Percentiles rank a stretch among this genome's conserved stretches.
phyloP scores from a whole-genome alignment of 1,140 invertebrate genomes.

The Drusus annulatus region DNA sequence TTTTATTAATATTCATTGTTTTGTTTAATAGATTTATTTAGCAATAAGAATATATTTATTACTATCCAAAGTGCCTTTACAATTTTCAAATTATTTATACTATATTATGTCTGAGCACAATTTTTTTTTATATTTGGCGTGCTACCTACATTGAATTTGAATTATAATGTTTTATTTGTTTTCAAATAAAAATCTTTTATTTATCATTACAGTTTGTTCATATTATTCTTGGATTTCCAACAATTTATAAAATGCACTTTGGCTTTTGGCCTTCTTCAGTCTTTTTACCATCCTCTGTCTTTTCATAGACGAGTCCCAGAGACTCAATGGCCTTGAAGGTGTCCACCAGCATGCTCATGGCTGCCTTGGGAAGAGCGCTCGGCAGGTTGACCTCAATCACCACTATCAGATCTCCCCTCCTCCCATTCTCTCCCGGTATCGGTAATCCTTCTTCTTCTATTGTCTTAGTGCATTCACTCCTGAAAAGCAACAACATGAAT shows the following conservation, averaged over 20 bases:
- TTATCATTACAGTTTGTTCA: too few relatives aligned
- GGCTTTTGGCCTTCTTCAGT: not conserved
- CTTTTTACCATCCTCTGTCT: constrained; percentile 15
- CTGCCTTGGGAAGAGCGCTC: not conserved
- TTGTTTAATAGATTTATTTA: constrained; percentile 30
- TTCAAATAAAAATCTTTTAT: too few relatives aligned
- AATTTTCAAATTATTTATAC: not conserved
- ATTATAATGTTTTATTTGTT: constrained; percentile 1
- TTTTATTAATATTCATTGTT: constrained; percentile 19
- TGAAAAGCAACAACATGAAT: not conserved
- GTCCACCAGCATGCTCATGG: not conserved
- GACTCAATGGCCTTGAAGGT: not conserved
- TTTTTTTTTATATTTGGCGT: not conserved
- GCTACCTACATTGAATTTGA: not conserved
- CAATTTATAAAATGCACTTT: too few relatives aligned
- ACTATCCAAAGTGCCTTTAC: constrained; percentile 21
- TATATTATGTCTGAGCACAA: constrained; percentile 1
- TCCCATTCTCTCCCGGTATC: not conserved
- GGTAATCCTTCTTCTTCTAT: constrained; percentile 38
- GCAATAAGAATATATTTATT: constrained; percentile 23
- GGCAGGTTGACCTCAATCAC: constrained; percentile 19
- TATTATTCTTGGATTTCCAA: too few relatives aligned
- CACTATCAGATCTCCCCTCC: constrained; percentile 19
- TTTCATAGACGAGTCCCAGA: not conserved
- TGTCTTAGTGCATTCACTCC: constrained; percentile 10